A percentile compares a stretch with the other conserved stretches of the same genome.
phyloP scores from a whole-genome alignment of 2,113 vertebrate genomes.

The Cyprinodon brontotheroides region DNA sequence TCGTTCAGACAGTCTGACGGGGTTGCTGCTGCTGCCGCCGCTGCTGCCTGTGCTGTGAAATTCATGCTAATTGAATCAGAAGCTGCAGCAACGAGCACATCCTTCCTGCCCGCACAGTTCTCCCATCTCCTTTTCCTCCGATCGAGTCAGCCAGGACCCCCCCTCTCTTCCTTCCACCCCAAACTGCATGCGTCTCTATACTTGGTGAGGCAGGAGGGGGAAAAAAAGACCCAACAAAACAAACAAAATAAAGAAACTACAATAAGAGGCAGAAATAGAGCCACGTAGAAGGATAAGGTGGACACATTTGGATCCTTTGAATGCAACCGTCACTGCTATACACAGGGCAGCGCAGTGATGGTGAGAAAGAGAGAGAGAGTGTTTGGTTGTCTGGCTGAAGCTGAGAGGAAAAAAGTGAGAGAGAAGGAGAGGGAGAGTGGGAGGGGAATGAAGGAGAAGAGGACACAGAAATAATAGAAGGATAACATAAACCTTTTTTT shows the following conservation, averaged over 20 bases:
- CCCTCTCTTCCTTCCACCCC: conserved; percentile 1
- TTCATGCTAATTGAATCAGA: conserved; percentile 82
- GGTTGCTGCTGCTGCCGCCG: conserved; percentile 49
- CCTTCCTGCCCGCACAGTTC: conserved; percentile 69
- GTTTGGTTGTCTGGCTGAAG: conserved; percentile 62
- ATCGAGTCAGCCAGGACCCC: conserved; percentile 49
- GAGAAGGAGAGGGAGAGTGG: conserved; percentile 31
- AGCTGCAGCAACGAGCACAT: conserved; percentile 77
- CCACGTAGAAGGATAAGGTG: conserved; percentile 43
- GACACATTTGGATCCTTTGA: conserved; percentile 67
- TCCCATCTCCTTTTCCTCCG: conserved; percentile 54
- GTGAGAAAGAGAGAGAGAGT: conserved; percentile 36
- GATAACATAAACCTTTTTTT: conserved; percentile 34
- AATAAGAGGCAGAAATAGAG: conserved; percentile 53
- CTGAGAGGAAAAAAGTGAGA: conserved; percentile 24
- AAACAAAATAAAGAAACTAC: conserved; percentile 12
- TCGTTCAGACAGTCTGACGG: conserved; percentile 61
- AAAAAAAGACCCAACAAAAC: conserved; percentile 21
- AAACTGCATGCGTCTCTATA: conserved; percentile 27
- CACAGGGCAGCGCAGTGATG: conserved; percentile 62
- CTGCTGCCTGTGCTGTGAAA: conserved; percentile 72
- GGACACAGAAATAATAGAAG: conserved; percentile 41
- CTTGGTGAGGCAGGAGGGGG: conserved; percentile 20
- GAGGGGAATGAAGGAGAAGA: conserved; percentile 58
- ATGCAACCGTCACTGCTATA: conserved; percentile 72